Conservation (phyloP, 2,113 vertebrate genomes). For the Elephas maximus region DNA sequence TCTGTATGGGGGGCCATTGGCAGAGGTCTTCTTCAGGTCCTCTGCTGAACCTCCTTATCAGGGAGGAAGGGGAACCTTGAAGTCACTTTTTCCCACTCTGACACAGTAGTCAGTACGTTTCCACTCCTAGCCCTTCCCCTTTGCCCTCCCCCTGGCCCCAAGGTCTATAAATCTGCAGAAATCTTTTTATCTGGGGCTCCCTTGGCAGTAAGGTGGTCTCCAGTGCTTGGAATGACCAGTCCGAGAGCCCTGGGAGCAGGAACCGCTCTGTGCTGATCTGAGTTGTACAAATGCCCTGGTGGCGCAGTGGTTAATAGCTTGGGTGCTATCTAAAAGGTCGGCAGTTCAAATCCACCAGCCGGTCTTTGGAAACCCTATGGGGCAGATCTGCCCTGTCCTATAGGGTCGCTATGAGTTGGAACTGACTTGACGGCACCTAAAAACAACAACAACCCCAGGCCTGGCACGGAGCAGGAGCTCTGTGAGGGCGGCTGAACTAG, state of each 20-base stretch:
- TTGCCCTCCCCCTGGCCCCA: neutral
- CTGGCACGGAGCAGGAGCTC: neutral
- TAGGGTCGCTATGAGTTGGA: too few species aligned
- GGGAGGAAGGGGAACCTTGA: neutral
- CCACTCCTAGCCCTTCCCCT: neutral
- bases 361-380: too few species aligned
- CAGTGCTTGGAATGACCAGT: neutral
- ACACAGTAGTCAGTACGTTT: neutral
- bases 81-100: neutral
- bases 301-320: too few species aligned
- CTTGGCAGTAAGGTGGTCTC: too few species aligned
- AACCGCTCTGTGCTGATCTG: too few species aligned
- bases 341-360: too few species aligned
- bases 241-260: neutral
- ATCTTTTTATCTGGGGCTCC: neutral
- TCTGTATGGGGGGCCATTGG: neutral
- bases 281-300: too few species aligned
- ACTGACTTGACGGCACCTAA: too few species aligned
- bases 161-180: neutral
- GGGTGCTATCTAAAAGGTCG: too few species aligned
- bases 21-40: neutral
- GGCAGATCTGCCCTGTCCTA: too few species aligned
- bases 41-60: neutral
- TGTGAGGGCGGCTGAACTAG: accelerated
- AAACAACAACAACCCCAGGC: neutral